Evolutionary conservation across 2,888 invertebrate genomes (phyloP).

Genomic region (Therioaphis trifolii): DNA sequence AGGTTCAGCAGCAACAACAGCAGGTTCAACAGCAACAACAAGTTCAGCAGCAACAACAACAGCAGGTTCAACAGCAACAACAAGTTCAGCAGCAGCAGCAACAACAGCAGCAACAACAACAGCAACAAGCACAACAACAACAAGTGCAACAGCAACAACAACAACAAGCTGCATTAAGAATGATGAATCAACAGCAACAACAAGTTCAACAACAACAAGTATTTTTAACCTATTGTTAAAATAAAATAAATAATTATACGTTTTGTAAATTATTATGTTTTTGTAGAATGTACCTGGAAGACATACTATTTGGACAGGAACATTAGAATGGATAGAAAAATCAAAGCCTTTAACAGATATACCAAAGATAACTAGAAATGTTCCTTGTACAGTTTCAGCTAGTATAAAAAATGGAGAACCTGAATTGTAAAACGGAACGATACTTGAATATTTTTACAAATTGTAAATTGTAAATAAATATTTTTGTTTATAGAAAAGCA

Average conservation of each 20-base stretch:
- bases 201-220: slow-evolving; percentile 66
- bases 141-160: slow-evolving; percentile 67
- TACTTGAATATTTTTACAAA: not conserved
- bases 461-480: slow-evolving; percentile 16
- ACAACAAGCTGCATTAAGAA: slow-evolving; percentile 65
- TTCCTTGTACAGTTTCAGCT: slow-evolving; percentile 82
- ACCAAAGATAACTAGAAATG: slow-evolving; percentile 79
- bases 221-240: not conserved
- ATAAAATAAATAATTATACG: not conserved
- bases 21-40: slow-evolving; percentile 67
- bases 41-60: slow-evolving; percentile 66
- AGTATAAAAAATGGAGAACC: slow-evolving; percentile 85
- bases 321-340: slow-evolving; percentile 94
- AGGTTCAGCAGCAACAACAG: slow-evolving; percentile 55
- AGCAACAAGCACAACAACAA: slow-evolving; percentile 68
- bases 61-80: slow-evolving; percentile 68
- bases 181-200: slow-evolving; percentile 62
- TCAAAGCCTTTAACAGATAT: slow-evolving; percentile 80
- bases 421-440: slow-evolving; percentile 75
- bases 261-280: not conserved
- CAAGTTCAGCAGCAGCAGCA: slow-evolving; percentile 67
- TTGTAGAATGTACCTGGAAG: slow-evolving; percentile 71
- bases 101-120: slow-evolving; percentile 67
- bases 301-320: slow-evolving; percentile 81
- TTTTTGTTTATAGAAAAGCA: slow-evolving; percentile 75